Evolutionary conservation across 2,888 invertebrate species (phyloP).

Genomic region (Drosophila pegasa): DNA sequence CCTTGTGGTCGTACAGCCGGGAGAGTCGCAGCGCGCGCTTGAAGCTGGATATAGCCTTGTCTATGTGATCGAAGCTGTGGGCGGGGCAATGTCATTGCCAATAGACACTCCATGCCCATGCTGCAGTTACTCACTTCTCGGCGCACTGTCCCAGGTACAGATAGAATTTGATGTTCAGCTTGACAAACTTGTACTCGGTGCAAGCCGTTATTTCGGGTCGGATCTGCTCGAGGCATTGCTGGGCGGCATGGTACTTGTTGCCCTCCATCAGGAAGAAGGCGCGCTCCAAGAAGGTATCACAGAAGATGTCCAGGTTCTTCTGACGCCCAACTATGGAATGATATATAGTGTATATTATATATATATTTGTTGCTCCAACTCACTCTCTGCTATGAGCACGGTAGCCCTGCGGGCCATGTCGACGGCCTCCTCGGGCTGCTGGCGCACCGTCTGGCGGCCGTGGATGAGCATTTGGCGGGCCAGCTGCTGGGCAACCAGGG

Average conservation of each 20-base stretch:
- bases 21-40: conserved; percentile 62
- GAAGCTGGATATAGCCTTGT: conserved; percentile 56
- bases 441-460: conserved; percentile 53
- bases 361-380: conserved; percentile 11
- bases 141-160: conserved; percentile 64
- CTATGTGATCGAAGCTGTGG: conserved; percentile 50
- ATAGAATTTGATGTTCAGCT: conserved; percentile 60
- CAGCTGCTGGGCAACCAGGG: conserved; percentile 56
- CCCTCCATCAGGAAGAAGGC: conserved; percentile 68
- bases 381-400: conserved; percentile 67
- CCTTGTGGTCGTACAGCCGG: conserved; percentile 44
- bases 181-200: conserved; percentile 50
- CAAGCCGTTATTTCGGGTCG: conserved; percentile 49
- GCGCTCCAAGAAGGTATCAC: conserved; percentile 62
- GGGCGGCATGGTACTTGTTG: conserved; percentile 58
- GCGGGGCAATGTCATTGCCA: background rate
- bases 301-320: conserved; percentile 65
- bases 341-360: background rate
- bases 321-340: conserved; percentile 64
- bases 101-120: background rate
- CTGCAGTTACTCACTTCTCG: conserved; percentile 50
- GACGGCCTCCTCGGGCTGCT: conserved; percentile 61
- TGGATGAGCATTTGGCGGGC: conserved; percentile 61
- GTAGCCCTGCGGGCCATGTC: conserved; percentile 65
- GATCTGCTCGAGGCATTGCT: conserved; percentile 65